phyloP scores from a whole-genome alignment of 2,797 vertebrate species.

The Monodelphis domestica region DNA sequence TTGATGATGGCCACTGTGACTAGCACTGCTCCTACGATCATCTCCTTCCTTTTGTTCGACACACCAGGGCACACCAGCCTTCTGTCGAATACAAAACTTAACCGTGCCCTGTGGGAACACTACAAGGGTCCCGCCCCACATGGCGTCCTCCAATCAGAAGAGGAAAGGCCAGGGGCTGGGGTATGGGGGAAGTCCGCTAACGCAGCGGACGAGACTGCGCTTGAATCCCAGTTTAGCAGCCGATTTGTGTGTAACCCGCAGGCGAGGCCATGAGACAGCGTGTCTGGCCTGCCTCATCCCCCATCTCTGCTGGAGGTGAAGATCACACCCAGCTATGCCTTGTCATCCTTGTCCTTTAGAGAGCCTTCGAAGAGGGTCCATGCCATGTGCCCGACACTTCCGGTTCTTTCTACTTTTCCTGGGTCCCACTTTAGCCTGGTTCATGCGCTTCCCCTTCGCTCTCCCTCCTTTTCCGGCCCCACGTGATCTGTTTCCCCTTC shows the following conservation, averaged over 20 bases:
- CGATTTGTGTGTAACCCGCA: neutral
- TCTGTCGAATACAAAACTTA: slow-evolving; percentile 63
- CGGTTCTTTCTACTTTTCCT: neutral
- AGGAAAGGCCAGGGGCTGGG: no score
- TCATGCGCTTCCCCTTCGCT: neutral
- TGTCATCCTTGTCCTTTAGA: neutral
- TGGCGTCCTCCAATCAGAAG: slow-evolving; percentile 26
- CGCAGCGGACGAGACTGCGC: slow-evolving; percentile 7
- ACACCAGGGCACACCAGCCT: slow-evolving; percentile 41
- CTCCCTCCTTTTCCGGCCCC: neutral
- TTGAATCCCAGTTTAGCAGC: slow-evolving; percentile 49
- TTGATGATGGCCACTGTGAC: slow-evolving; percentile 54
- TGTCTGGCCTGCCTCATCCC: neutral
- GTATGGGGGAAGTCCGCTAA: no score
- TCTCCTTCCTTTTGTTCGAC: slow-evolving; percentile 58
- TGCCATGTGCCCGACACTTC: neutral
- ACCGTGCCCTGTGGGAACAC: slow-evolving; percentile 27
- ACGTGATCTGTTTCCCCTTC: no score
- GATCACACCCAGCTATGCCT: slow-evolving; percentile 8
- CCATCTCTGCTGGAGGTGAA: slow-evolving; percentile 5
- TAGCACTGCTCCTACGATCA: slow-evolving; percentile 39
- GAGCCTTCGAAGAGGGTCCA: neutral
- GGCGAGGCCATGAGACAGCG: neutral
- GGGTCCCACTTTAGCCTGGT: neutral
- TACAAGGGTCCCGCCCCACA: slow-evolving; percentile 34